These are phyloP conservation scores for Agrilus biguttatus DNA, from an alignment of 2,888 invertebrate species.

Conservation along the genomic window DNA sequence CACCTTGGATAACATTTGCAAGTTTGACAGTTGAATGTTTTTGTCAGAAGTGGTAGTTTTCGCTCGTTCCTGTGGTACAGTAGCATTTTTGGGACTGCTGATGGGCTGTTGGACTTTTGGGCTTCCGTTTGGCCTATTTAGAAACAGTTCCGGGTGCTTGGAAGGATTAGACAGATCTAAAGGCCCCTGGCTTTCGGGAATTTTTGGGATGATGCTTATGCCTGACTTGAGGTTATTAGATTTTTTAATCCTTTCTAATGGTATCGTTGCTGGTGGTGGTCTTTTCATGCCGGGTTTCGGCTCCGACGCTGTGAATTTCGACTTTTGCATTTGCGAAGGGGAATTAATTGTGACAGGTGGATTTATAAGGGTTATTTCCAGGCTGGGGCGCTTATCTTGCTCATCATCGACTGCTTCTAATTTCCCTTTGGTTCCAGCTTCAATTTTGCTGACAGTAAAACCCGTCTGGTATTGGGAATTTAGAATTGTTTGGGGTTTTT, in stretches of 20 bases:
- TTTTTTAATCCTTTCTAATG: conserved; percentile 35
- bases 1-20: conserved; percentile 38
- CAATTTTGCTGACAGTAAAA: conserved; percentile 32
- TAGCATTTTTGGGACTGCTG: not conserved
- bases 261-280: conserved; percentile 39
- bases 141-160: conserved; percentile 23
- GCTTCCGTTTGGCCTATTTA: conserved; percentile 11
- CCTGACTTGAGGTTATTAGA: conserved; percentile 22
- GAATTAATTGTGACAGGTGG: conserved; percentile 11
- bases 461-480: conserved; percentile 17
- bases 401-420: conserved; percentile 14
- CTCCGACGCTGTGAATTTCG: conserved; percentile 6
- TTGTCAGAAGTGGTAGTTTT: conserved; percentile 10
- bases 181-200: conserved; percentile 32
- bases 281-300: conserved; percentile 22
- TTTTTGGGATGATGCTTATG: conserved; percentile 24
- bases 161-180: conserved; percentile 35
- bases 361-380: conserved; percentile 29
- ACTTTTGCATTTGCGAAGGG: conserved; percentile 8
- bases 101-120: conserved; percentile 8
- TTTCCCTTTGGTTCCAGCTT: conserved; percentile 26
- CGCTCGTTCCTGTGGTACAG: conserved; percentile 3
- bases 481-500: conserved; percentile 8
- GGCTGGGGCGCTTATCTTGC: conserved; percentile 24
- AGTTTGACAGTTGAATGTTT: conserved; percentile 29